Evolutionary conservation across 1,140 invertebrate genomes (phyloP).

Genomic region (Daktulosphaira vitifoliae): DNA sequence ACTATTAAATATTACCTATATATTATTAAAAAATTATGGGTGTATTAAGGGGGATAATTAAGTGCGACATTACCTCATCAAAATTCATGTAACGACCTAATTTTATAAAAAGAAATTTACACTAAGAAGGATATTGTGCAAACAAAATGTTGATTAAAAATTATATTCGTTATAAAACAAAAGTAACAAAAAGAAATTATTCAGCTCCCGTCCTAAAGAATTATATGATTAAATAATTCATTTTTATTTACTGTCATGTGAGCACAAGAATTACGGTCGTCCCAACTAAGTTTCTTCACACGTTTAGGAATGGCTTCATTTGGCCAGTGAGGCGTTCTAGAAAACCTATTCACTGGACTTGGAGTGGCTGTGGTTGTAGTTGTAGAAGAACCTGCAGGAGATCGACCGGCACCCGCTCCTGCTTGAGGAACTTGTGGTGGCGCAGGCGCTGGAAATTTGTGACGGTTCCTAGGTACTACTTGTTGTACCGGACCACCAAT

Average conservation of each 20-base stretch:
- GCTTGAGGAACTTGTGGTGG: slow-evolving; percentile 45
- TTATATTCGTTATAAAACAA: too few relatives aligned
- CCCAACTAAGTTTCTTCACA: slow-evolving; percentile 65
- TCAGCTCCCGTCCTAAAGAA: background rate
- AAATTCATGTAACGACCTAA: too few relatives aligned
- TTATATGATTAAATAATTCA: too few relatives aligned
- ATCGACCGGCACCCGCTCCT: slow-evolving; percentile 43
- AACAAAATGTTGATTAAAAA: too few relatives aligned
- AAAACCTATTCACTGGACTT: slow-evolving; percentile 38
- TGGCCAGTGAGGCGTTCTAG: slow-evolving; percentile 46
- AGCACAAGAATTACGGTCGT: slow-evolving; percentile 50
- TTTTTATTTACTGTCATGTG: slow-evolving; percentile 35
- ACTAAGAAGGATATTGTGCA: too few relatives aligned
- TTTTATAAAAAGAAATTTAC: too few relatives aligned
- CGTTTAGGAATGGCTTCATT: slow-evolving; percentile 51
- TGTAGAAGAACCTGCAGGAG: slow-evolving; percentile 32
- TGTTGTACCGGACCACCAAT: slow-evolving; percentile 38
- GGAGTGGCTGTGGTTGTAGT: slow-evolving; percentile 29
- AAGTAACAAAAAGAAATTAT: slow-evolving; percentile 27
- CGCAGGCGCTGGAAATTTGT: slow-evolving; percentile 45
- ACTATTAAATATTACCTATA: too few relatives aligned
- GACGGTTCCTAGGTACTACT: slow-evolving; percentile 39
- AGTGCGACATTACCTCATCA: too few relatives aligned
- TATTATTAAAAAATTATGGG: too few relatives aligned
- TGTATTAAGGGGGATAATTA: too few relatives aligned